Percentiles rank a stretch among this genome's conserved stretches.
phyloP scores from a whole-genome alignment of 2,113 vertebrate species.

The Spea multiplicata region DNA sequence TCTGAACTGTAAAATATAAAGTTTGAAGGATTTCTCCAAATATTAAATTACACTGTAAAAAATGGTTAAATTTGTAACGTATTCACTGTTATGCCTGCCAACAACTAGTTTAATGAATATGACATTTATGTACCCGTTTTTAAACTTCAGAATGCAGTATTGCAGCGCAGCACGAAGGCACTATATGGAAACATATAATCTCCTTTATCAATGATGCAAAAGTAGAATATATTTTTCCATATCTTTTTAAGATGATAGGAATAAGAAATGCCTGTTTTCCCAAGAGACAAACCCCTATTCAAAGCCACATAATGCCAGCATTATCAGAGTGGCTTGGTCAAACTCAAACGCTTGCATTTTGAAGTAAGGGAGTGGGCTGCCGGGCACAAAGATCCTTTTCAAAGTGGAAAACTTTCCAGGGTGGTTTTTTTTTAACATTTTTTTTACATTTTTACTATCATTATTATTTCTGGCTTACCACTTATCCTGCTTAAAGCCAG shows the following conservation, averaged over 20 bases:
- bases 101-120: too few relatives aligned
- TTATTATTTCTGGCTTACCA: slow-evolving; percentile 43
- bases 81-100: too few relatives aligned
- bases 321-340: slow-evolving; percentile 34
- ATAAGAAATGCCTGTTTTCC: slow-evolving; percentile 8
- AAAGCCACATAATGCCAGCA: slow-evolving; percentile 34
- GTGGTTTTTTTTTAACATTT: slow-evolving; percentile 14
- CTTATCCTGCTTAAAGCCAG: slow-evolving; percentile 20
- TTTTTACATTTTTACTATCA: slow-evolving; percentile 13
- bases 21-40: too few relatives aligned
- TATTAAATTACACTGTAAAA: too few relatives aligned
- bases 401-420: slow-evolving; percentile 30
- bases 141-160: too few relatives aligned
- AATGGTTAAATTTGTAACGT: too few relatives aligned
- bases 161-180: too few relatives aligned
- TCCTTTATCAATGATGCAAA: background rate
- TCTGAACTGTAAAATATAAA: too few relatives aligned
- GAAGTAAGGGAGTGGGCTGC: slow-evolving; percentile 32
- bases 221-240: background rate
- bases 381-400: slow-evolving; percentile 39
- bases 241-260: slow-evolving; percentile 5
- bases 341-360: slow-evolving; percentile 39
- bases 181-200: too few relatives aligned
- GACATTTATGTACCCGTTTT: too few relatives aligned
- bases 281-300: slow-evolving; percentile 39